Base-by-base conservation (phyloP, 2,113 vertebrate genomes). In the Archilochus colubris region DNA sequence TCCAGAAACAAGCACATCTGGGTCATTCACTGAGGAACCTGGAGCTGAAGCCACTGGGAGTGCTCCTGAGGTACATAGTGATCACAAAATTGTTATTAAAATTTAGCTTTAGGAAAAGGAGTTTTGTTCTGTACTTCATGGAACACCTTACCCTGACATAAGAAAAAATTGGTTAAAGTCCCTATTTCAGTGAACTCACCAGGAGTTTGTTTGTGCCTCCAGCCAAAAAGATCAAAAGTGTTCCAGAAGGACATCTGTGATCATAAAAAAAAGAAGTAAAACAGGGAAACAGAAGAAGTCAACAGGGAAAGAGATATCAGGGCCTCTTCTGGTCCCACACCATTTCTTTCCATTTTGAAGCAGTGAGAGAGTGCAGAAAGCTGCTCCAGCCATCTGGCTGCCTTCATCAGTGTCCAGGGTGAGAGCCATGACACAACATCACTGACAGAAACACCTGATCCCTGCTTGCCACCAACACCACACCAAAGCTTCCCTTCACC, bases 401-500 rank as follows among this genome's bases (percentile, higher is more conserved):
- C 10, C 57, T 74, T 61, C 16, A 21, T 25, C 78, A 68, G 54
- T 2, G 3, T 23, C 17, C 36, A n/a, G 44, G 44, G 1, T 15
- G 23, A 24, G 68, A 88, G 17, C 36, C 10, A 1, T 22, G 59
- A 36, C 14, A 36, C 14, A 68, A 30, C 3, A 0, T 22, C 11
- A 7, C 28, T 69, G 69, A 20, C 36, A 73, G 38, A 24, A 55
- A 27, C 6, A 51, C 25, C 25, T 3, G 1, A 12, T 4, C 23
- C 22, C 20, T 68, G 27, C 21, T 64, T 62, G 54, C 30, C 70
- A 12, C n/a, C 61, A 86, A 36, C 36, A 75, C 7, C 14, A 12
- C 18, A 1, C 4, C 68, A 66, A 63, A 83, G 8, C 28, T 46
- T 15, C 44, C 15, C 24, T 57, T 69, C 0, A 0, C 7, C 21